phyloP scores from a whole-genome alignment of 2,888 invertebrate genomes.

The Azorinus chamasolen region DNA sequence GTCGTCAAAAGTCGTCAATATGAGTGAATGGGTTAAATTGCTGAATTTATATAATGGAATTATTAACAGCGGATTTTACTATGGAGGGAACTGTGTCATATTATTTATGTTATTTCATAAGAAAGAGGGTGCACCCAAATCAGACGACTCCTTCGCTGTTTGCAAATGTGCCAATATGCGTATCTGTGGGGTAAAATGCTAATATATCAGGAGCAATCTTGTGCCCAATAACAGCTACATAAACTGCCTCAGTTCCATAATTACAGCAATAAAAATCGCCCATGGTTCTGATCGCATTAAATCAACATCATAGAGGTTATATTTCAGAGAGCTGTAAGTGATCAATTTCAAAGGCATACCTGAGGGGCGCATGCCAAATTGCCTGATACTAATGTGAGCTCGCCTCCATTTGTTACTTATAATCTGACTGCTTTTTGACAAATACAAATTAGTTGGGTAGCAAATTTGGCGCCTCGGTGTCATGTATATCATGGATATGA shows the following conservation, averaged over 20 bases:
- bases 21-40: too few species aligned
- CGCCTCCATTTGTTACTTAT: constrained; percentile 53
- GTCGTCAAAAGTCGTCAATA: too few species aligned
- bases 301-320: constrained; percentile 29
- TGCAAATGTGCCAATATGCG: too few species aligned
- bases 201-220: too few species aligned
- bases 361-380: constrained; percentile 40
- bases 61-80: too few species aligned
- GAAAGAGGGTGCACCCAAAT: too few species aligned
- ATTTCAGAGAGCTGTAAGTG: constrained; percentile 38
- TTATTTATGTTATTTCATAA: too few species aligned
- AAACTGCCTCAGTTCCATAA: background rate
- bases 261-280: background rate
- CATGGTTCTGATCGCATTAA: constrained; percentile 25
- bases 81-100: too few species aligned
- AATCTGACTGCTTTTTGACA: constrained; percentile 59
- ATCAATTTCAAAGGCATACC: constrained; percentile 52
- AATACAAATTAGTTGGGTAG: constrained; percentile 58
- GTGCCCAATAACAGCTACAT: too few species aligned
- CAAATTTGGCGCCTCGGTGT: constrained; percentile 60
- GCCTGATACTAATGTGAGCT: constrained; percentile 52
- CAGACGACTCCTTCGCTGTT: too few species aligned
- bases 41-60: too few species aligned
- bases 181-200: too few species aligned
- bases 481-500: constrained; percentile 40